phyloP scores from a whole-genome alignment of 2,797 vertebrate species.

The Poecile montanus region DNA sequence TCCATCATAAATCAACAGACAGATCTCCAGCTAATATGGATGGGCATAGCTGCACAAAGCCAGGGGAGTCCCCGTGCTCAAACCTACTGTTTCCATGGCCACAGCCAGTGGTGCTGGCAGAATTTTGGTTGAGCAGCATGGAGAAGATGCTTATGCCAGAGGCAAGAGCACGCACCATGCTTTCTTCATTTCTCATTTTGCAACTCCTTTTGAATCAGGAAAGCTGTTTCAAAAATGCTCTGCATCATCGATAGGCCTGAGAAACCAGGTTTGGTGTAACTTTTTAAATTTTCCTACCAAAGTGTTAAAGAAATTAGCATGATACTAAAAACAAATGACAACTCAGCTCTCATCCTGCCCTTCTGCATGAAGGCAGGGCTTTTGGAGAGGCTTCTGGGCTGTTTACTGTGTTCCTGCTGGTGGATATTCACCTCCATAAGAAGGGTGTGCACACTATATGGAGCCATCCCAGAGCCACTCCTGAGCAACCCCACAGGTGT shows the following conservation, averaged over 20 bases:
- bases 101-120: background rate
- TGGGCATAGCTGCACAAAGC: conserved; percentile 43
- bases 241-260: background rate
- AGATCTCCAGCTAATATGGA: conserved; percentile 32
- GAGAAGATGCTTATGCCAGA: background rate
- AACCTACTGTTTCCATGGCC: conserved; percentile 37
- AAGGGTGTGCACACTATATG: fast-evolving
- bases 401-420: fast-evolving
- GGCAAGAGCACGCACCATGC: fast-evolving
- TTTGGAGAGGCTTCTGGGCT: background rate
- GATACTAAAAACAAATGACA: background rate
- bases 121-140: background rate
- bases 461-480: background rate
- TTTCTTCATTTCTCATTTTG: background rate
- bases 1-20: conserved; percentile 36
- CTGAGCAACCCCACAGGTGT: fast-evolving
- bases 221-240: background rate
- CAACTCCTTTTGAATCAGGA: background rate
- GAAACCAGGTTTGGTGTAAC: background rate
- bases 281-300: background rate
- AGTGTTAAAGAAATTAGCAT: background rate
- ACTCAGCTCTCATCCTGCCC: background rate
- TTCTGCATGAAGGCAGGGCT: background rate
- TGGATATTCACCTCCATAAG: fast-evolving
- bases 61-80: background rate